Evolutionary conservation across 2,888 invertebrate species (phyloP).

Genomic region (Zaprionus obscuricornis): DNA sequence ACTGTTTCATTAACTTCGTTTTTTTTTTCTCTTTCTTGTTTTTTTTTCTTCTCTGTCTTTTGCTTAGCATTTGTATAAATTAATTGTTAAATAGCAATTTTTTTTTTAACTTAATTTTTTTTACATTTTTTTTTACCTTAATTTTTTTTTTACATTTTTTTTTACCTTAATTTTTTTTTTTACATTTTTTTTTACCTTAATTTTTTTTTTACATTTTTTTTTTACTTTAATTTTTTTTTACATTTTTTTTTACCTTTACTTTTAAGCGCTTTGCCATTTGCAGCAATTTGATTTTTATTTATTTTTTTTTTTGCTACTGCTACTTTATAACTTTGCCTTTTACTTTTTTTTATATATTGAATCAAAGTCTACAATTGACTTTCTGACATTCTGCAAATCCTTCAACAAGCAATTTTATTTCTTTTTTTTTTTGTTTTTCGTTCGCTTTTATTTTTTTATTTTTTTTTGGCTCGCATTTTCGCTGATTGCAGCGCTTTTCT

Average conservation of each 20-base stretch:
- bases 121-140: conserved; percentile 38
- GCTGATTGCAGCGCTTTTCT: conserved; percentile 32
- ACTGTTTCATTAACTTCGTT: conserved; percentile 58
- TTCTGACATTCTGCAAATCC: too few species aligned
- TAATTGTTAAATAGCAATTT: conserved; percentile 63
- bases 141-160: conserved; percentile 15
- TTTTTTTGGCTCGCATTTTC: conserved; percentile 29
- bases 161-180: background rate
- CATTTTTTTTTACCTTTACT: conserved; percentile 18
- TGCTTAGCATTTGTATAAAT: conserved; percentile 59
- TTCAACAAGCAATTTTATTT: conserved; percentile 14
- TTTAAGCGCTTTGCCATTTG: conserved; percentile 21
- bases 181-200: conserved; percentile 38
- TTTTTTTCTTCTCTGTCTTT: conserved; percentile 12
- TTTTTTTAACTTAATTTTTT: conserved; percentile 50
- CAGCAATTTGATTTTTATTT: background rate
- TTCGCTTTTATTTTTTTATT: background rate
- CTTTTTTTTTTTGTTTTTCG: conserved; percentile 10
- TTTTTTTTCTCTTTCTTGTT: conserved; percentile 1
- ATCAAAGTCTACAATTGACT: too few species aligned
- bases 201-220: conserved; percentile 12
- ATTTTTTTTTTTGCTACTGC: conserved; percentile 3
- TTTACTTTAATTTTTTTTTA: conserved; percentile 28
- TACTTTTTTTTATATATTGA: too few species aligned
- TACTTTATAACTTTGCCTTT: too few species aligned